Conservation (phyloP, 2,113 vertebrate species). For the Girardinichthys multiradiatus region DNA sequence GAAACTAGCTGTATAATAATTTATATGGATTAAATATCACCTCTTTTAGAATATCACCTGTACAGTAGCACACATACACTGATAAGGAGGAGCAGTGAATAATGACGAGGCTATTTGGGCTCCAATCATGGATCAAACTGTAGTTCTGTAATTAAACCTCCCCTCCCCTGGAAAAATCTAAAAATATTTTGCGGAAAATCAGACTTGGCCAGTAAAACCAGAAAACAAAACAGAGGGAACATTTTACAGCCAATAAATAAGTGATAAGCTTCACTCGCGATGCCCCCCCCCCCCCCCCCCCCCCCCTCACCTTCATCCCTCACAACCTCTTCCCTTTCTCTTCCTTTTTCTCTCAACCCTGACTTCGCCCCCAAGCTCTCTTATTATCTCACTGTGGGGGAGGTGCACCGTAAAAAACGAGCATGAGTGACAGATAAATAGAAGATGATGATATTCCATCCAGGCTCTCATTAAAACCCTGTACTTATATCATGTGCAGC, state of each 20-base stretch:
- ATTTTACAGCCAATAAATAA: conserved; percentile 65
- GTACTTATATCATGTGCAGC: conserved; percentile 50
- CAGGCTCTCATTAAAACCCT: conserved; percentile 73
- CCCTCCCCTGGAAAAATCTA: conserved; percentile 25
- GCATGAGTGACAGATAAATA: conserved; percentile 74
- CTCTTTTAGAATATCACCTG: conserved; percentile 50
- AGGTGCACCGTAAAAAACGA: conserved; percentile 22
- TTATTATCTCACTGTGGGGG: conserved; percentile 26
- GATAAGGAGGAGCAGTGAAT: conserved; percentile 45
- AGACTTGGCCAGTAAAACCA: background rate
- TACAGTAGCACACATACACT: conserved; percentile 61
- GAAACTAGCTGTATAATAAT: background rate
- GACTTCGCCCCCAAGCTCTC: conserved; percentile 15
- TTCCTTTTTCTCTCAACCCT: conserved; percentile 27
- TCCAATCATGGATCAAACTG: conserved; percentile 52
- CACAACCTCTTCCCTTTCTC: background rate
- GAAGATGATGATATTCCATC: conserved; percentile 60
- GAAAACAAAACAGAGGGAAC: conserved; percentile 16
- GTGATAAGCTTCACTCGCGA: conserved; percentile 43
- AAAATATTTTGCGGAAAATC: conserved; percentile 1
- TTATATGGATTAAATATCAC: background rate
- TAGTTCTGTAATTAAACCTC: conserved; percentile 54
- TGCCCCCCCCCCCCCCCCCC: background rate
- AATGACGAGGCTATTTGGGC: conserved; percentile 63
- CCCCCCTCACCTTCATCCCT: background rate